Evolutionary conservation across 35 echinoderm and acorn worm genomes (phyloP), one percentile per base, ranked within the genome.

Genomic region (Antedon bifida): DNA sequence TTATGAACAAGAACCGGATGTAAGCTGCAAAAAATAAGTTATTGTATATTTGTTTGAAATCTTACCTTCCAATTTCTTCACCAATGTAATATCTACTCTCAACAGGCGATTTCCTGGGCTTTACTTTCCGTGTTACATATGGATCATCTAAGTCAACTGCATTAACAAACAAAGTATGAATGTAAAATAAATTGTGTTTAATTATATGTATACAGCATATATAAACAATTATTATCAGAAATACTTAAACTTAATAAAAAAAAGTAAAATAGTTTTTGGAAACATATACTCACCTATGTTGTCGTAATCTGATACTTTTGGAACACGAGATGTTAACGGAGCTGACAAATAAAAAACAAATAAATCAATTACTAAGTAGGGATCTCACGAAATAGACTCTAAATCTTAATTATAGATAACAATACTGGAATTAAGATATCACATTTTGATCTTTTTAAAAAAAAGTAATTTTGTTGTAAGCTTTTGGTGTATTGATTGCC

Each of bases 1-100:
- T n/a, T n/a, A n/a, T n/a, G n/a, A n/a, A n/a, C n/a, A n/a, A n/a
- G n/a, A n/a, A n/a, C n/a, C n/a, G n/a, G n/a, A n/a, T n/a, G n/a
- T n/a, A n/a, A n/a, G n/a, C n/a, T n/a, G n/a, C n/a, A n/a, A n/a
- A n/a, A n/a, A n/a, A n/a, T n/a, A n/a, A n/a, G n/a, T n/a, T n/a
- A n/a, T n/a, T n/a, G n/a, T n/a, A 42, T 42, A 42, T 7, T 30
- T 46, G 36, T 33, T 30, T 77, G 7, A 29, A 30, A 81, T 0
- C 79, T 36, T 87, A 96, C 93, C 84, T 91, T 77, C 93, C 93
- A 74, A 96, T 87, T 32, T 96, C 93, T 83, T 96, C 93, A 36
- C 91, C 88, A 84, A 99, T 92, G 39, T 93, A 82, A 79, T 99
- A 99, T 77, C 75, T 89, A 79, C 88, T 86, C 10, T 88, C 85